Conservation (phyloP, 2,888 invertebrate genomes). For the Agonum fuliginosum region DNA sequence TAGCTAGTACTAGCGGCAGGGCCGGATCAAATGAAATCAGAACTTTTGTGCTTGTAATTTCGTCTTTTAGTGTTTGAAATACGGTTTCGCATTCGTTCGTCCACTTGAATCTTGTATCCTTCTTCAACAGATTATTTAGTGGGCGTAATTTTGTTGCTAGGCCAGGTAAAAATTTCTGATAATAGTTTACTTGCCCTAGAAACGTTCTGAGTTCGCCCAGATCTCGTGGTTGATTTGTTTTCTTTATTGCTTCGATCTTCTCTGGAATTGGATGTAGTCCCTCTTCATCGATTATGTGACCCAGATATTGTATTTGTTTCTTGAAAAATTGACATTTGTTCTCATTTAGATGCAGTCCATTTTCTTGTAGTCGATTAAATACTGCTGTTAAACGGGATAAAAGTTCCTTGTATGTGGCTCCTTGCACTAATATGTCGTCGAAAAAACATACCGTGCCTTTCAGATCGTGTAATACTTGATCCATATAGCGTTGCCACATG, state of each 20-base stretch:
- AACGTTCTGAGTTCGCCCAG: conserved; percentile 42
- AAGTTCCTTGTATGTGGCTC: conserved; percentile 59
- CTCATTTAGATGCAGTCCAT: conserved; percentile 54
- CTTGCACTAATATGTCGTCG: conserved; percentile 66
- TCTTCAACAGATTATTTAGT: conserved; percentile 60
- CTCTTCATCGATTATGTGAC: conserved; percentile 57
- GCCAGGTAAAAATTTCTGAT: conserved; percentile 64
- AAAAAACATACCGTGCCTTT: conserved; percentile 66
- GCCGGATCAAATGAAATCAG: conserved; percentile 63
- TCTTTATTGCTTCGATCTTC: conserved; percentile 41
- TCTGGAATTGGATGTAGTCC: conserved; percentile 51
- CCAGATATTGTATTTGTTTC: conserved; percentile 62
- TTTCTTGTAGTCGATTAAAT: conserved; percentile 17
- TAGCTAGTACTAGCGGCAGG: conserved; percentile 64
- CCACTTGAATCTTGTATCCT: conserved; percentile 57
- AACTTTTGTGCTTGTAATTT: conserved; percentile 62
- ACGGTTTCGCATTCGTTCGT: conserved; percentile 55
- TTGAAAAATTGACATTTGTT: conserved; percentile 63
- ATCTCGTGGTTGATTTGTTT: conserved; percentile 28
- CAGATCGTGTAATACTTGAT: conserved; percentile 64
- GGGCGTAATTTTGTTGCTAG: conserved; percentile 62
- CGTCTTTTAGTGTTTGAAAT: conserved; percentile 61
- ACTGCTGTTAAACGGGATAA: conserved; percentile 23
- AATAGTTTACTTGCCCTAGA: conserved; percentile 64
- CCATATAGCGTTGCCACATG: conserved; percentile 67